Evolutionary conservation across 2,888 invertebrate genomes (phyloP), one percentile per base, ranked within the genome.

Genomic region (Mystacides longicornis): DNA sequence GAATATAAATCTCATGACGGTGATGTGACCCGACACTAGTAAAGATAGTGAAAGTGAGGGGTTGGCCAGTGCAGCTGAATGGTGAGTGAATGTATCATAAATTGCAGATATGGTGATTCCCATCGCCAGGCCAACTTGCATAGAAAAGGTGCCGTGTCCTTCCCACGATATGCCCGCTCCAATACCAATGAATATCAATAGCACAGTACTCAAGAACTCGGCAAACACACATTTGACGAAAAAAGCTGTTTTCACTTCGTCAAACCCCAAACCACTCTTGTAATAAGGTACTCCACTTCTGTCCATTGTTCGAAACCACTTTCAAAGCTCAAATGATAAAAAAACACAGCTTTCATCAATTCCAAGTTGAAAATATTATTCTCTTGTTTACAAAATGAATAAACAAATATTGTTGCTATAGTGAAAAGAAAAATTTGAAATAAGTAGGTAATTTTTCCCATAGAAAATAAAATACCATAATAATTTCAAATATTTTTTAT

Each of bases 1-100:
- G 2, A 45, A 4, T 5, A 46, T 20, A 20, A 20, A n/a, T 27
- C 31, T n/a, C 14, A 52, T 19, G 14, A 46, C 7, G 2, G 52
- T n/a, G 1, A 27, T 27, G 14, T 52, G 14, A 21, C 46, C 31
- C 3, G 52, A 31, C 2, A 43, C 14, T 2, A 52, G 3, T 19
- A 52, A 46, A 20, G 45, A 23, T 7, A 52, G 19, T 2, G 46
- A 20, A n/a, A 52, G 19, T 45, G 52, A 45, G 1, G 52, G 52
- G 20, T 52, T 52, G 46, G 23, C n/a, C 3, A 45, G 19, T n/a
- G 27, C 52, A n/a, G 46, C 52, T 3, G 52, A 52, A 4, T 23
- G 3, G n/a, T 31, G 31, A 18, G 27, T 20, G 27, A 52, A 19
- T 37, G 16, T 37, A n/a, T 37, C 37, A 37, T n/a, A 7, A 4